Evolutionary conservation across 2,888 invertebrate species (phyloP).

Genomic region (Eupithecia subfuscata): DNA sequence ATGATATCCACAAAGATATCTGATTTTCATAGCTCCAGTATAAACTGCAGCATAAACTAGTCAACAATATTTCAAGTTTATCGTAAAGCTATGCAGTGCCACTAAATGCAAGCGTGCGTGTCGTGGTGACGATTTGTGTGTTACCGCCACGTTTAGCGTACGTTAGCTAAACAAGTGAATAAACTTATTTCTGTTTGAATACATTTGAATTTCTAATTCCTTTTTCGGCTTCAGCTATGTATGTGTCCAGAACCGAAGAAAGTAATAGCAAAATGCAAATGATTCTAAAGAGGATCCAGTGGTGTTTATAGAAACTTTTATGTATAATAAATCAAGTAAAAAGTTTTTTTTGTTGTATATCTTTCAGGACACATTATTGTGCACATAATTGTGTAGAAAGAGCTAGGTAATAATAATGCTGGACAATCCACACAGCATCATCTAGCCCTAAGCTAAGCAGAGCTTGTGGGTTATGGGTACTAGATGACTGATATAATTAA

Average conservation of each 20-base stretch:
- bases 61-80: constrained; percentile 14
- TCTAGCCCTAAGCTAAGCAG: too few relatives aligned
- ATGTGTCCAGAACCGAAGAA: constrained; percentile 1
- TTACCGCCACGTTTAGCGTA: constrained; percentile 23
- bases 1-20: not conserved
- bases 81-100: constrained; percentile 17
- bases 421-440: too few relatives aligned
- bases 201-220: constrained; percentile 40
- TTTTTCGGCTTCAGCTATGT: constrained; percentile 7
- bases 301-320: not conserved
- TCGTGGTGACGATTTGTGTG: constrained; percentile 29
- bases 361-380: not conserved
- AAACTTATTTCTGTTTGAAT: constrained; percentile 33
- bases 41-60: not conserved
- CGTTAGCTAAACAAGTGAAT: constrained; percentile 27
- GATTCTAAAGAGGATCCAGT: not conserved
- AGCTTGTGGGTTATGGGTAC: too few relatives aligned
- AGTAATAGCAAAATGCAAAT: not conserved
- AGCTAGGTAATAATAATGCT: too few relatives aligned
- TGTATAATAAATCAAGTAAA: not conserved
- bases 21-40: not conserved
- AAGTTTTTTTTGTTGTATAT: not conserved
- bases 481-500: too few relatives aligned
- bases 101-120: constrained; percentile 28
- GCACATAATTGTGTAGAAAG: not conserved